Base-by-base conservation (phyloP, 2,888 invertebrate species). In the Drosophila limbata region DNA sequence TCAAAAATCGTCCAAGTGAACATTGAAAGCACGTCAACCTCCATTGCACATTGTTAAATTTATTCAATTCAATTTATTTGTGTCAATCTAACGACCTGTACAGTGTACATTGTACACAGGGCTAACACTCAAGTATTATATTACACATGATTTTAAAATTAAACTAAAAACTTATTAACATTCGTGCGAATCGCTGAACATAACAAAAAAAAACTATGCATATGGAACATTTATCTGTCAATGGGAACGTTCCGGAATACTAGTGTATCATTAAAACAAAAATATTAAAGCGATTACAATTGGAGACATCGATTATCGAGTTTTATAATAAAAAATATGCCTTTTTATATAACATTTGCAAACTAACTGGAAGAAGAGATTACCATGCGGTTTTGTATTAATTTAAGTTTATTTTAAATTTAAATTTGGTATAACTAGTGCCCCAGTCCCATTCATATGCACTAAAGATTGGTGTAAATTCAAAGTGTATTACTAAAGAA, bases 1-100 rank as follows among this genome's bases (percentile, higher is more conserved):
- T 47, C 21, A 75, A 69, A 74, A 69, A 80, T 82, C 86, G 86
- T 88, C 80, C 80, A 81, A 69, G 61, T 63, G 65, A 80, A 47
- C 68, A 72, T 59, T 47, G 57, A 53, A 53, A 44, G 63, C 78
- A 78, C 76, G 21, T 65, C 52, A 72, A 84, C 56, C 62, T 81
- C 69, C 53, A 79, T 66, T 71, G 69, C 79, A 68, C 73, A 75
- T 81, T 80, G 69, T 69, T 81, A 70, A 66, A 74, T 66, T 55
- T 33, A 40, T 42, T 35, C 45, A 45, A 40, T 42, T 35, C 35
- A 45, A 45, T 25, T 45, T 45, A 62, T 62, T 53, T 47, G 21
- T 73, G 53, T 55, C 55, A 60, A 72, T 56, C 47, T 40, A 39
- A 33, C 48, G 33, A 48, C 17, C 57, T 37, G 35, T 61, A 42